Evolutionary conservation across 1,140 invertebrate genomes (phyloP).

Genomic region (Drosophila albomicans): DNA sequence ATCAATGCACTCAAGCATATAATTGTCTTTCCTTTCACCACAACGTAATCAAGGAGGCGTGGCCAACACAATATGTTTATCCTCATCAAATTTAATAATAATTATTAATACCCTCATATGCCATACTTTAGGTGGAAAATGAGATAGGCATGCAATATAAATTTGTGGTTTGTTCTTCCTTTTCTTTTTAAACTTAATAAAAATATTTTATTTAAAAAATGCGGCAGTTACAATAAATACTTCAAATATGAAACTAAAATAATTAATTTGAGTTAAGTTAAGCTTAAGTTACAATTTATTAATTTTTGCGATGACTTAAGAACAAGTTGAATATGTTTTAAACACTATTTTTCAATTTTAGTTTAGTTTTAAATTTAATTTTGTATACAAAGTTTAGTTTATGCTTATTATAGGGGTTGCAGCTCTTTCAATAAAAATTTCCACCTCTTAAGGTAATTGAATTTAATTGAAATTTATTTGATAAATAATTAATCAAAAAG

Average conservation of each 20-base stretch:
- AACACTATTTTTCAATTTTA: no score
- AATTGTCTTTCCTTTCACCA: constrained; percentile 2
- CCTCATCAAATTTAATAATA: constrained; percentile 12
- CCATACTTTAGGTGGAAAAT: not conserved
- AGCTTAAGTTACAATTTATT: no score
- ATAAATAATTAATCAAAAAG: not conserved
- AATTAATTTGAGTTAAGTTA: no score
- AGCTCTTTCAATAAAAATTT: not conserved
- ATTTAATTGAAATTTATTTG: not conserved
- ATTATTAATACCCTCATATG: constrained; percentile 8
- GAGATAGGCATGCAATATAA: not conserved
- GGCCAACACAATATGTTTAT: not conserved
- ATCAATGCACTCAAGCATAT: not conserved
- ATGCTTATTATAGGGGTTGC: not conserved
- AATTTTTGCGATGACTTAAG: no score
- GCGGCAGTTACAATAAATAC: no score
- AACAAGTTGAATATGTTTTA: no score
- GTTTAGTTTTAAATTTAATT: no score
- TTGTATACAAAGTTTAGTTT: no score
- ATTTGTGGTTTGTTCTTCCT: not conserved
- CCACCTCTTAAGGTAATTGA: not conserved
- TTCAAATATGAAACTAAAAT: no score
- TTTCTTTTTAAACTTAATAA: not conserved
- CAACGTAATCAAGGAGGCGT: constrained; percentile 1
- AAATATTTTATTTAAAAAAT: no score